Evolutionary conservation across 2,888 invertebrate genomes (phyloP).

Genomic region (Lepidocyrtoides sp.): DNA sequence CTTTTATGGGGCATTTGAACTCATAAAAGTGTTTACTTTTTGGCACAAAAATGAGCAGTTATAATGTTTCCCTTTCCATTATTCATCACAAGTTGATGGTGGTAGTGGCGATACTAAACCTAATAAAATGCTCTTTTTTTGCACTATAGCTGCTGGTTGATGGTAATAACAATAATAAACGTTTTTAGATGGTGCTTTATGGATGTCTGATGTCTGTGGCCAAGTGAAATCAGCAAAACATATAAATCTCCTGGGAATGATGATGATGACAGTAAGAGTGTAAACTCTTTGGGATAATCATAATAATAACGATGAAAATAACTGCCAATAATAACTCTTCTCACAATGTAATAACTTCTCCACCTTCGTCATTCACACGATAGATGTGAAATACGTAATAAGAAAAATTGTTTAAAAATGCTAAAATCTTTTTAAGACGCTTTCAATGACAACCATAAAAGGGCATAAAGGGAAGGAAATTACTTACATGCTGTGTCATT

Average conservation of each 20-base stretch:
- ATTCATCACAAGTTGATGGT: conserved; percentile 21
- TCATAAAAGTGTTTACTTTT: conserved; percentile 71
- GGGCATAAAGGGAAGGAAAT: background rate
- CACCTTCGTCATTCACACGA: background rate
- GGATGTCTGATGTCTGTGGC: background rate
- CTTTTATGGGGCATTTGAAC: conserved; percentile 73
- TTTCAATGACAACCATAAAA: too few species aligned
- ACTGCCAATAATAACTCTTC: conserved; percentile 48
- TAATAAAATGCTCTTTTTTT: background rate
- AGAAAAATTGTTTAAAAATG: background rate
- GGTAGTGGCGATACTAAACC: background rate
- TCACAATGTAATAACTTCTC: background rate
- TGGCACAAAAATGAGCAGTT: conserved; percentile 66
- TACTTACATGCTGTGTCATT: conserved; percentile 73
- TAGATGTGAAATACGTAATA: background rate
- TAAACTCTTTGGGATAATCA: conserved; percentile 43
- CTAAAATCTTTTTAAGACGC: too few species aligned
- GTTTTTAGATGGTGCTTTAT: conserved; percentile 23
- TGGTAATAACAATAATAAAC: conserved; percentile 49
- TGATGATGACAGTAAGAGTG: conserved; percentile 55
- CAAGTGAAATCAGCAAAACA: conserved; percentile 30
- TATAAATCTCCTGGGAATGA: conserved; percentile 36
- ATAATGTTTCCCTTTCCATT: conserved; percentile 64
- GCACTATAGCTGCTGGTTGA: background rate
- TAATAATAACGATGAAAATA: conserved; percentile 43